Conservation (phyloP, 2,113 vertebrate genomes). For the Oreochromis aureus region DNA sequence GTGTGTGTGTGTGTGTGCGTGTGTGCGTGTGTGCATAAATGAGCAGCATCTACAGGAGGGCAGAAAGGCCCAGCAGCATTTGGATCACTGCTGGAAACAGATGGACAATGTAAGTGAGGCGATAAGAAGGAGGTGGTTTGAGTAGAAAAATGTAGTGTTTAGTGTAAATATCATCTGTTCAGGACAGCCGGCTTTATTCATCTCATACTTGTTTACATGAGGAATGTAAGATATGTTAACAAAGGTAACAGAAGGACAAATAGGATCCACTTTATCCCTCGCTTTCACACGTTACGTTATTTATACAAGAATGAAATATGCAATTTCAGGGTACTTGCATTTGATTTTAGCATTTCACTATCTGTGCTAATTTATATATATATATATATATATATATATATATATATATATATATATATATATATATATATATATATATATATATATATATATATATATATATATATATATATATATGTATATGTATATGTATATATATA, state of each 20-base stretch:
- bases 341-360: not conserved
- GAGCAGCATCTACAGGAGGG: slow-evolving; percentile 96
- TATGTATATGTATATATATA: no score
- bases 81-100: slow-evolving; percentile 97
- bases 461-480: no score
- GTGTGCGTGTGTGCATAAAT: slow-evolving; percentile 1
- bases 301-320: not conserved
- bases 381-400: no score
- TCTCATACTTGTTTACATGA: not conserved
- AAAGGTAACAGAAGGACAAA: not conserved
- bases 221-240: slow-evolving; percentile 19
- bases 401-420: no score
- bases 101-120: slow-evolving; percentile 94
- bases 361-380: not conserved
- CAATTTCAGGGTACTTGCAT: not conserved
- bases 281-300: not conserved
- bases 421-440: not conserved
- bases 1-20: not conserved
- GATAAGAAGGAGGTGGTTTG: not conserved
- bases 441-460: not conserved
- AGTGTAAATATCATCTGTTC: slow-evolving; percentile 14
- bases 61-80: slow-evolving; percentile 92
- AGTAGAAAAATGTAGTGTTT: not conserved
- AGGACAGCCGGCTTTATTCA: not conserved
- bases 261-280: not conserved